These are phyloP conservation scores for Coptodon bakossiorum DNA, from an alignment of 2,113 vertebrate genomes.

Conservation along the genomic window DNA sequence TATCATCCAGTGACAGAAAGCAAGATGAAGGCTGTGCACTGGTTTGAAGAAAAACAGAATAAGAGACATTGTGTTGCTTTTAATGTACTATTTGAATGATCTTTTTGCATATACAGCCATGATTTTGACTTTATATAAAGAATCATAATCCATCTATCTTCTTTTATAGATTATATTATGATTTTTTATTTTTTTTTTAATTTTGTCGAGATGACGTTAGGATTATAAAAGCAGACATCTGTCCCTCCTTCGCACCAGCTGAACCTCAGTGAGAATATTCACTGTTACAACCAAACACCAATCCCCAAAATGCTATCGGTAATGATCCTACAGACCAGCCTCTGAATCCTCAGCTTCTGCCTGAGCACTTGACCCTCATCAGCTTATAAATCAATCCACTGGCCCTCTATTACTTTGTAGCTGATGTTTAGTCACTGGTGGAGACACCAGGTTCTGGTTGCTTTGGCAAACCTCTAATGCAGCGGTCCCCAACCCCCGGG, in stretches of 20 bases:
- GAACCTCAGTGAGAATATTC: not conserved
- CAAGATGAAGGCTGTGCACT: not conserved
- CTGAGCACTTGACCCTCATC: not conserved
- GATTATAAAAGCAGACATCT: not conserved
- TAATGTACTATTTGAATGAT: not conserved
- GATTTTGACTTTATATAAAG: not conserved
- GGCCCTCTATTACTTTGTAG: not conserved
- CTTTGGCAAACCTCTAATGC: not conserved
- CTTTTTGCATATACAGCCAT: not conserved
- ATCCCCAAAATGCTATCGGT: not conserved
- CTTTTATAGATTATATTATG: not conserved
- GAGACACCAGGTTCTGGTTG: not conserved
- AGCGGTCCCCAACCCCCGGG: too few relatives aligned
- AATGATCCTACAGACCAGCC: not conserved
- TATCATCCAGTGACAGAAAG: not conserved
- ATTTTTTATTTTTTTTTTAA: not conserved
- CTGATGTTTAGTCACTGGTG: not conserved
- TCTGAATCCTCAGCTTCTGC: not conserved
- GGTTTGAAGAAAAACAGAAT: not conserved
- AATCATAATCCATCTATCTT: not conserved
- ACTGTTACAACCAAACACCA: not conserved
- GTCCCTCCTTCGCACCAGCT: not conserved
- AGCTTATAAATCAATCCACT: not conserved
- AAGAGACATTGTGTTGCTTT: not conserved
- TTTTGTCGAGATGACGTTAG: not conserved